phyloP scores from a whole-genome alignment of 2,797 vertebrate species.

The Argyrosomus regius region DNA sequence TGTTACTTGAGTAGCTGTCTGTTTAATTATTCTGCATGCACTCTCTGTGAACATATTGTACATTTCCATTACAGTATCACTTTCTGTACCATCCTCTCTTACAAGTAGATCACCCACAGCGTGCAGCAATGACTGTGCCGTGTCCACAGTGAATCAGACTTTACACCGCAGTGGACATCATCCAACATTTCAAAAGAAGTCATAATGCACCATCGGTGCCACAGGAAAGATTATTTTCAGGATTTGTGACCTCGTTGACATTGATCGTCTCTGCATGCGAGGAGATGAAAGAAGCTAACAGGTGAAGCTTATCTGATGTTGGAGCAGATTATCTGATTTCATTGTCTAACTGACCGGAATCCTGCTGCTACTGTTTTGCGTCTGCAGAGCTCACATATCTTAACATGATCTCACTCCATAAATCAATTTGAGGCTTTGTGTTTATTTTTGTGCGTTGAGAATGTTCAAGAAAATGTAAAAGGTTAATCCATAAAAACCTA shows the following conservation, averaged over 20 bases:
- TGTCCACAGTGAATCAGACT: background rate
- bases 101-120: background rate
- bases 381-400: slow-evolving; percentile 72
- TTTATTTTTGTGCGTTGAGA: slow-evolving; percentile 63
- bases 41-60: too few relatives aligned
- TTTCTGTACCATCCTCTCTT: background rate
- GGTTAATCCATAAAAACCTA: slow-evolving; percentile 35
- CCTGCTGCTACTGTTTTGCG: slow-evolving; percentile 64
- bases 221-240: slow-evolving; percentile 56
- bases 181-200: slow-evolving; percentile 15
- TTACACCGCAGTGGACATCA: slow-evolving; percentile 3
- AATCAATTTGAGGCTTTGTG: slow-evolving; percentile 71
- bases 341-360: slow-evolving; percentile 75
- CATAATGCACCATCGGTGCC: slow-evolving; percentile 5
- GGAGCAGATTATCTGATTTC: slow-evolving; percentile 76
- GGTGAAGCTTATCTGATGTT: slow-evolving; percentile 71
- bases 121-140: background rate
- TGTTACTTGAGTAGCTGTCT: too few relatives aligned
- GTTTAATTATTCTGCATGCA: too few relatives aligned
- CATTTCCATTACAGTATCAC: too few relatives aligned
- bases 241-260: slow-evolving; percentile 68
- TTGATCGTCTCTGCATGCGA: slow-evolving; percentile 70
- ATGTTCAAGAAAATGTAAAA: slow-evolving; percentile 54
- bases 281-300: slow-evolving; percentile 66
- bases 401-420: slow-evolving; percentile 65